Percentiles rank a stretch among this genome's conserved stretches.
These are phyloP conservation scores for Solen grandis DNA, from an alignment of 1,140 invertebrate species.

Conservation along the genomic window DNA sequence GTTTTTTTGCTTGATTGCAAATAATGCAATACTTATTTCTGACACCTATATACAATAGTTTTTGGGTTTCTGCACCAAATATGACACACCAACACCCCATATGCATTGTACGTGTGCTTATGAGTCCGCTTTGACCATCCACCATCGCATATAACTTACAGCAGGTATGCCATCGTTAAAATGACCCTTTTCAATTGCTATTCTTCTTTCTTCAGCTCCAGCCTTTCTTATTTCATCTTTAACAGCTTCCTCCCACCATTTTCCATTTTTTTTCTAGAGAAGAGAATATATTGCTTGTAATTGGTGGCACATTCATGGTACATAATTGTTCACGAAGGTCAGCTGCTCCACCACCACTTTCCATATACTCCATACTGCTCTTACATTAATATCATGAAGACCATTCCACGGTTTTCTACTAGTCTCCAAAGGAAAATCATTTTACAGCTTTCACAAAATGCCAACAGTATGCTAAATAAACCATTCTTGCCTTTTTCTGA, in stretches of 20 bases:
- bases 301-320: constrained; percentile 19
- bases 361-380: constrained; percentile 47
- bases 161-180: constrained; percentile 43
- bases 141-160: constrained; percentile 53
- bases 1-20: constrained; percentile 58
- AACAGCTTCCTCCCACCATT: constrained; percentile 21
- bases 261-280: background rate
- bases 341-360: constrained; percentile 39
- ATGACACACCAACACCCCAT: constrained; percentile 66
- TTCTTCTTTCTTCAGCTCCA: constrained; percentile 46
- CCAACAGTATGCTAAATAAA: no score
- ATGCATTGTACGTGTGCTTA: constrained; percentile 55
- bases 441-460: no score
- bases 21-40: constrained; percentile 79
- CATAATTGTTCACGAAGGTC: constrained; percentile 25
- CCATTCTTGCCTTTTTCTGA: no score
- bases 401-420: no score
- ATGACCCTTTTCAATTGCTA: constrained; percentile 47
- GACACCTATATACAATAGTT: constrained; percentile 78
- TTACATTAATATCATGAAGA: constrained; percentile 34
- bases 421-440: no score
- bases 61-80: constrained; percentile 75
- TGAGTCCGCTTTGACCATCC: constrained; percentile 60
- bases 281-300: no score
- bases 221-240: constrained; percentile 40